Percentiles rank a stretch among this genome's conserved stretches.
These are phyloP conservation scores for Pseudochirops cupreus DNA, from an alignment of 2,797 vertebrate species.

Conservation along the genomic window DNA sequence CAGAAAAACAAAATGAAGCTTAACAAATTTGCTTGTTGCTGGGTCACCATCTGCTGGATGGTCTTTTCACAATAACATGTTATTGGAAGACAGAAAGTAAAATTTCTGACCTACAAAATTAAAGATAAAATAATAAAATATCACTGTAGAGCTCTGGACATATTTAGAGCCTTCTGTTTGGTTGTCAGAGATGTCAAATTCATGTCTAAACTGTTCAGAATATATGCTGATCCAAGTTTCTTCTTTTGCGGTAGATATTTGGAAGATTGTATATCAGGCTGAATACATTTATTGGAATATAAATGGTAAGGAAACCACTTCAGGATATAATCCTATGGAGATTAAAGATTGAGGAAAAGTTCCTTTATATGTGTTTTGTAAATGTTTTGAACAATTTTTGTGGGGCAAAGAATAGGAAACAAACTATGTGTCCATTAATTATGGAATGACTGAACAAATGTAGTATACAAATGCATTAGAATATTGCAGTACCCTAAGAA, in stretches of 20 bases:
- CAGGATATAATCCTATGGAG: not conserved
- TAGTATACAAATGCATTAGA: not conserved
- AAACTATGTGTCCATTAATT: not conserved
- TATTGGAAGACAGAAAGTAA: slow-evolving; percentile 57
- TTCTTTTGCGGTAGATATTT: not conserved
- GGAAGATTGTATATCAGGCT: slow-evolving; percentile 39
- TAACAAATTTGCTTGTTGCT: slow-evolving; percentile 62
- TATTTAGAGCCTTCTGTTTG: slow-evolving; percentile 48
- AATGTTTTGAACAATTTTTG: not conserved
- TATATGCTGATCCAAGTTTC: slow-evolving; percentile 45
- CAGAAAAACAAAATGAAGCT: slow-evolving; percentile 47
- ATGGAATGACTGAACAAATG: not conserved
- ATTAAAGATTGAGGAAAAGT: not conserved
- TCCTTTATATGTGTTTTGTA: not conserved
- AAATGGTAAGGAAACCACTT: slow-evolving; percentile 12
- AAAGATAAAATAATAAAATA: slow-evolving; percentile 65
- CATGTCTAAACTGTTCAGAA: slow-evolving; percentile 38
- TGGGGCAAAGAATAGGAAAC: not conserved
- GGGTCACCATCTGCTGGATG: slow-evolving; percentile 42
- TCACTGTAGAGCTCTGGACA: slow-evolving; percentile 13
- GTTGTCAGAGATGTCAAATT: slow-evolving; percentile 49
- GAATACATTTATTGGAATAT: slow-evolving; percentile 36
- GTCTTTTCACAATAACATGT: slow-evolving; percentile 49
- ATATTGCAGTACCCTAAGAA: not conserved
- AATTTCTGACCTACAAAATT: slow-evolving; percentile 46